These are phyloP conservation scores for Notocelia uddmanniana DNA, from an alignment of 2,888 invertebrate species.

Conservation along the genomic window DNA sequence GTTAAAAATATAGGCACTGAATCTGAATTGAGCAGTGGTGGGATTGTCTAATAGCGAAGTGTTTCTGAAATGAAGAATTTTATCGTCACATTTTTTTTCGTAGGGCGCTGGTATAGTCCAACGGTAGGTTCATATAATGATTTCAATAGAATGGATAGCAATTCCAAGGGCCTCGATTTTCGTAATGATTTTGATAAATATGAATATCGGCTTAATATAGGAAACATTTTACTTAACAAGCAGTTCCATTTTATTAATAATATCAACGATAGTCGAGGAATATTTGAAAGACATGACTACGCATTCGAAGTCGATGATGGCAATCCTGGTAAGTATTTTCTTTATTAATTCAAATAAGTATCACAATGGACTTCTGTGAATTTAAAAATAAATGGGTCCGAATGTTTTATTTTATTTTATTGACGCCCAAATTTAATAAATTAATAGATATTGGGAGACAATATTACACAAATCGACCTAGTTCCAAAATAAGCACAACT, in stretches of 20 bases:
- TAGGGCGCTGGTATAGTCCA: background rate
- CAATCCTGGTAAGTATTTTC: slow-evolving; percentile 35
- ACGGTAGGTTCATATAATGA: background rate
- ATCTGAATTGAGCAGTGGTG: background rate
- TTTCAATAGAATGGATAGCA: background rate
- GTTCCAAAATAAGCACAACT: no score
- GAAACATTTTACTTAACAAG: background rate
- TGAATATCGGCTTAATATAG: background rate
- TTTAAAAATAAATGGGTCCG: no score
- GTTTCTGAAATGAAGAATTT: background rate
- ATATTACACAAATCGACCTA: no score
- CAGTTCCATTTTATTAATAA: no score
- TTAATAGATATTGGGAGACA: no score
- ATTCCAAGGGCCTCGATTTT: background rate
- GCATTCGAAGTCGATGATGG: slow-evolving; percentile 7
- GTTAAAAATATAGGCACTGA: background rate
- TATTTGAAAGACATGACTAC: background rate
- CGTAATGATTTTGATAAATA: background rate
- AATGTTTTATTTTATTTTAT: no score
- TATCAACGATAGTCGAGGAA: background rate
- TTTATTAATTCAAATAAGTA: background rate
- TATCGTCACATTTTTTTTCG: background rate
- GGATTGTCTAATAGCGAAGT: no score
- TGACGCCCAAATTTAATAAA: no score
- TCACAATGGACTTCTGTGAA: no score